Conservation (phyloP, 2,113 vertebrate genomes). For the Grantiella picta region DNA sequence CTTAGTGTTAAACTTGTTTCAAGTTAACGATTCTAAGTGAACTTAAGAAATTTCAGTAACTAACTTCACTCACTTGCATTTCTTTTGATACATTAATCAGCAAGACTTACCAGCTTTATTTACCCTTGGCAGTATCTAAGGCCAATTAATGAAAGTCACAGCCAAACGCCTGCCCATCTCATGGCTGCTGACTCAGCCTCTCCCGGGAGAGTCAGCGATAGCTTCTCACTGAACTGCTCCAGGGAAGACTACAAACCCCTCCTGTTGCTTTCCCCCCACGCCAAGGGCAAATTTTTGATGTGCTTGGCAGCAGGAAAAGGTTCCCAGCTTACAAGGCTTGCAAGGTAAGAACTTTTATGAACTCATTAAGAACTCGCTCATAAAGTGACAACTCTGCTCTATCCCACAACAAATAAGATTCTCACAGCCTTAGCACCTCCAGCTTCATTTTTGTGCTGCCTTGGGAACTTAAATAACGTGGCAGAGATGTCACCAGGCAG, state of each 20-base stretch:
- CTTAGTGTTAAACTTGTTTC: background rate
- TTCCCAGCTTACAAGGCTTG: background rate
- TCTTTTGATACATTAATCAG: fast-evolving
- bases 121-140: background rate
- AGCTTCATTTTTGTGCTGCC: background rate
- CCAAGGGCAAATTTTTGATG: background rate
- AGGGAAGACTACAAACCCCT: background rate
- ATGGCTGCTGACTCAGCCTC: background rate
- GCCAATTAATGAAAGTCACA: no score
- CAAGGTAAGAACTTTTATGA: background rate
- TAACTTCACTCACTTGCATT: background rate
- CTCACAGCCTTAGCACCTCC: background rate
- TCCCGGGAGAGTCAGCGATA: background rate
- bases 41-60: background rate
- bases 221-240: background rate
- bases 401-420: background rate
- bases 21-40: background rate
- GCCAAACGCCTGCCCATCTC: background rate
- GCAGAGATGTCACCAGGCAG: background rate
- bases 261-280: background rate
- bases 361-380: background rate
- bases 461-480: background rate
- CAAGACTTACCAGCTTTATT: background rate
- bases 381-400: background rate
- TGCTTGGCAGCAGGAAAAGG: background rate